Evolutionary conservation across 2,888 invertebrate genomes (phyloP), one percentile per base, ranked within the genome.

Genomic region (Harpalus rubripes): DNA sequence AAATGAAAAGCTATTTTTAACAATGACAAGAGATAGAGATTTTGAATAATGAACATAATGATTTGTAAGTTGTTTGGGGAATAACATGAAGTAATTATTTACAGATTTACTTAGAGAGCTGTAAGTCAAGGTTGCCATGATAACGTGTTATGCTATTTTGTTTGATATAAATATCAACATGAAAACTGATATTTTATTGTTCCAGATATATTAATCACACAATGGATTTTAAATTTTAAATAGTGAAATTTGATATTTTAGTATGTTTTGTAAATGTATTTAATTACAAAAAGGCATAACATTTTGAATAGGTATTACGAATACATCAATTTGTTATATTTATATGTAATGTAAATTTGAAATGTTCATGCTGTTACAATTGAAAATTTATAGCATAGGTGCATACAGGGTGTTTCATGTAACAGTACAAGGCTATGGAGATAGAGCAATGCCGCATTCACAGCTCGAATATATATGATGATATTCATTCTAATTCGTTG

Each of bases 1-100:
- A 61, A 61, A 61, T 0, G n/a, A 16, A 61, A 18, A 61, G 0
- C 16, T 61, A 61, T 61, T 52, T 52, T 52, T 52, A 52, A 52
- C 44, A 52, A 52, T 12, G 39, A 63, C 63, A 63, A 63, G 12
- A 12, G 26, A 5, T 10, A n/a, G 2, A 26, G 63, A 12, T 18
- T 22, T 12, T 68, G 7, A 68, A 39, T 68, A 68, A n/a, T 68
- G 26, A 39, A 1, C 39, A 68, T 16, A 7, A 59, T 16, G 15
- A 59, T 59, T 32, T 32, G 32, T 32, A 32, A 32, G 32, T 32
- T 32, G 32, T 32, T 32, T 59, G 68, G 32, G 26, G 68, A 39
- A 26, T 68, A 68, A 63, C 15, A 18, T 68, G 15, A 68, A 68
- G 32, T 68, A 68, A 68, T 68, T 22, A 68, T 59, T 59, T 59